Base-by-base conservation (phyloP, 2,888 invertebrate genomes). In the Epinotia ramella region DNA sequence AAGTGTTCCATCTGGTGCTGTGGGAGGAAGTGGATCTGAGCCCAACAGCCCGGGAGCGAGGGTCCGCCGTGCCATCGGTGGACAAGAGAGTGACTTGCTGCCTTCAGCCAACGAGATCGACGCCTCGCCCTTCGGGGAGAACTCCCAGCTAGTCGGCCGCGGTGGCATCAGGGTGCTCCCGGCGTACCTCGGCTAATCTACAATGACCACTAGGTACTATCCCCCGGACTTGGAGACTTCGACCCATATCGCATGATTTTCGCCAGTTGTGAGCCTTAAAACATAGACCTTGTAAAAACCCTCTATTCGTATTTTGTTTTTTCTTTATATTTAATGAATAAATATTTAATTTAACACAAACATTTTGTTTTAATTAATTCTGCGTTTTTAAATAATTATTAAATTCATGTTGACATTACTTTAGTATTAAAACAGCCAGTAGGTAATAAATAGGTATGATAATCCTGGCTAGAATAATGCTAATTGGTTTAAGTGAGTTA, bases 1-100 rank as follows among this genome's bases (percentile, higher is more conserved):
- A 89, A 89, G 84, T 88, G 89, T 82, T 89, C 88, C 46, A 60
- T 93, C 90, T 92, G 93, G 91, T 93, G 93, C 87, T 93, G 90
- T 80, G 93, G 94, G 0, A 86, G 86, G 82, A 87, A 91, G 87
- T 89, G 89, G 84, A 81, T 84, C 88, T 92, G 85, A 90, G 2
- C 80, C 78, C 0, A 80, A 77, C 28, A 80, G 82, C 46, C 57
- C 49, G 3, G 70, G 77, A 11, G 80, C 77, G 1, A 88, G 92
- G 53, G 83, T 72, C 57, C 91, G 92, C 1, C 89, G 94, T 56
- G 90, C 88, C 12, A 64, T 89, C 7, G 89, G 83, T 0, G 93
- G 91, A 0, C 88, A 89, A 64, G 93, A 93, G 78, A 92, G 89
- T 69, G 93, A 94, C 77, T 82, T 94, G 7, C 83, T 94, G 20